phyloP scores from a whole-genome alignment of 2,888 invertebrate species.

The Sisyra terminalis region DNA sequence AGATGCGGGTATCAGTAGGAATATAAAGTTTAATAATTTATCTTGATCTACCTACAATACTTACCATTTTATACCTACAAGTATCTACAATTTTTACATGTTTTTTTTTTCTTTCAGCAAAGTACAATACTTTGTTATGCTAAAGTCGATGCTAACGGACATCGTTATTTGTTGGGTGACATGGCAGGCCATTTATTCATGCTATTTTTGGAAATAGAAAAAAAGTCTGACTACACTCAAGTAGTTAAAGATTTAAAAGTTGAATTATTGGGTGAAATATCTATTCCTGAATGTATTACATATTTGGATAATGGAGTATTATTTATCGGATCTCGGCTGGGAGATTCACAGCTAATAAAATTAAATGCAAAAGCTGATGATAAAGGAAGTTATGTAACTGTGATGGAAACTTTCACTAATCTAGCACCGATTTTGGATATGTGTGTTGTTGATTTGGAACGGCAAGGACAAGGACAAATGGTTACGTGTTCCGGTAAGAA shows the following conservation, averaged over 20 bases:
- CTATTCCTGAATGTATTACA: conserved; percentile 92
- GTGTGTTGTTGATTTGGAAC: conserved; percentile 91
- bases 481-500: conserved; percentile 94
- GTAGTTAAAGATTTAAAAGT: conserved; percentile 85
- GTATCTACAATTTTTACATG: too few species aligned
- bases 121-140: conserved; percentile 92
- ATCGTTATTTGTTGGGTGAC: conserved; percentile 84
- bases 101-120: conserved; percentile 36
- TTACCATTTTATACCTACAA: too few species aligned
- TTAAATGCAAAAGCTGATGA: conserved; percentile 74
- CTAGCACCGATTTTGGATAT: conserved; percentile 96
- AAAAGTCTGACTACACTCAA: conserved; percentile 55
- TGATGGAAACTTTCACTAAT: conserved; percentile 94
- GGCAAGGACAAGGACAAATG: conserved; percentile 93
- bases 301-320: conserved; percentile 97
- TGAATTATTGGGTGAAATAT: conserved; percentile 77
- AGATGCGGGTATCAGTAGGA: too few species aligned
- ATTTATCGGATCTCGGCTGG: conserved; percentile 88
- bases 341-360: conserved; percentile 90
- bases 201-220: conserved; percentile 79
- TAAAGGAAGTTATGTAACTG: conserved; percentile 73
- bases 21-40: too few species aligned
- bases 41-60: too few species aligned
- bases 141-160: conserved; percentile 78
- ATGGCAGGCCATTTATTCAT: conserved; percentile 91